phyloP scores from a whole-genome alignment of 2,888 invertebrate species.

The Quadriops clusia region DNA sequence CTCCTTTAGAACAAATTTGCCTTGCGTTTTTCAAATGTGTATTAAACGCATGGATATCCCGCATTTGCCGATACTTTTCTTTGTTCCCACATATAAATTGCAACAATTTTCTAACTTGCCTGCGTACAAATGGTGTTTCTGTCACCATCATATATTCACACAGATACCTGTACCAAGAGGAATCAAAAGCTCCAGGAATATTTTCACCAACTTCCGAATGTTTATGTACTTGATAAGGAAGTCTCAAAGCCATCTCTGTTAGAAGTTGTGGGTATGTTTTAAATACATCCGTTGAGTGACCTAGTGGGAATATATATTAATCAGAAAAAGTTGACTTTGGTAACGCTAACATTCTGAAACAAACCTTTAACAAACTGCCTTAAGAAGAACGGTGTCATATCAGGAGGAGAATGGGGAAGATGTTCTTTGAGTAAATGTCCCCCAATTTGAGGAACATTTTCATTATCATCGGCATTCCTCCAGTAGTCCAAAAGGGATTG shows the following conservation, averaged over 20 bases:
- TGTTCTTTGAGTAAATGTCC: slow-evolving; percentile 72
- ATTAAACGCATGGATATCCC: slow-evolving; percentile 87
- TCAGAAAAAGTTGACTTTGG: slow-evolving; percentile 1
- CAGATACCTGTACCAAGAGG: slow-evolving; percentile 66
- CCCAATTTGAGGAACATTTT: slow-evolving; percentile 34
- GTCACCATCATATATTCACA: slow-evolving; percentile 94
- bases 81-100: slow-evolving; percentile 90
- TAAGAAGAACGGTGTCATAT: slow-evolving; percentile 92
- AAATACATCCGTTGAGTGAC: slow-evolving; percentile 84
- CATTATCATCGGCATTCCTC: slow-evolving; percentile 41
- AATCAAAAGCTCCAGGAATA: slow-evolving; percentile 39
- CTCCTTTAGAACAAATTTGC: slow-evolving; percentile 43
- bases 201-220: slow-evolving; percentile 48
- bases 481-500: slow-evolving; percentile 66
- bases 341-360: background rate
- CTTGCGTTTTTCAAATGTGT: slow-evolving; percentile 66
- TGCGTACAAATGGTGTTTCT: slow-evolving; percentile 75
- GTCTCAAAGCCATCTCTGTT: slow-evolving; percentile 85
- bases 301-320: slow-evolving; percentile 28
- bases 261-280: slow-evolving; percentile 88
- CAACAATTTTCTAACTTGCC: slow-evolving; percentile 85
- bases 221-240: slow-evolving; percentile 89
- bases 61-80: slow-evolving; percentile 85
- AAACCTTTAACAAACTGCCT: slow-evolving; percentile 77
- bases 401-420: slow-evolving; percentile 70